Conservation (phyloP, 1,140 invertebrate genomes). For the Drosophila setifemur region DNA sequence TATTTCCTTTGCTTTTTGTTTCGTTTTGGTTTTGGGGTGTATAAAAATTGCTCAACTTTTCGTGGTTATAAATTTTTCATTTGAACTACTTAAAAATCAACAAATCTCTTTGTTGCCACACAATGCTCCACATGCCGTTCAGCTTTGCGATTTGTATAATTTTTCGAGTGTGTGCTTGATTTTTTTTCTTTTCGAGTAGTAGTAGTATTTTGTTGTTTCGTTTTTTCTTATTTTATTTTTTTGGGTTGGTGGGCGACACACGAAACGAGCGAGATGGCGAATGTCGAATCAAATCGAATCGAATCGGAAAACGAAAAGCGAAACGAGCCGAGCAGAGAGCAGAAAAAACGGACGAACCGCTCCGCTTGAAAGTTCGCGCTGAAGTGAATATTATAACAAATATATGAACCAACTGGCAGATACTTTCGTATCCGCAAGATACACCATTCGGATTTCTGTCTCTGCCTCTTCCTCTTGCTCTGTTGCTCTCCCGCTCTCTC, state of each 20-base stretch:
- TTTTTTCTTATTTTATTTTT: slow-evolving; percentile 26
- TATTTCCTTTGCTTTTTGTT: slow-evolving; percentile 17
- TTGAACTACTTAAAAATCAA: slow-evolving; percentile 14
- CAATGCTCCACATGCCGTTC: slow-evolving; percentile 31
- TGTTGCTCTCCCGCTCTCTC: too few relatives aligned
- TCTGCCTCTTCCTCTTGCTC: too few relatives aligned
- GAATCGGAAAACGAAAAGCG: slow-evolving; percentile 1
- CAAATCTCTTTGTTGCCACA: slow-evolving; percentile 57
- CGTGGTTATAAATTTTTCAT: slow-evolving; percentile 48
- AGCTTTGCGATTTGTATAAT: slow-evolving; percentile 26
- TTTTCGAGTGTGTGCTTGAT: slow-evolving; percentile 23
- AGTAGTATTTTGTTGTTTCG: slow-evolving; percentile 33
- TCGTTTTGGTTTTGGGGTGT: slow-evolving; percentile 37
- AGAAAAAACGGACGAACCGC: slow-evolving; percentile 54
- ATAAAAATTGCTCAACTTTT: slow-evolving; percentile 52
- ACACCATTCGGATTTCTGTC: too few relatives aligned
- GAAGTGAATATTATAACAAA: slow-evolving; percentile 37
- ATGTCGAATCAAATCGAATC: not conserved
- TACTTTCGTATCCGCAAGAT: slow-evolving; percentile 48
- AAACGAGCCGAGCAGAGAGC: not conserved
- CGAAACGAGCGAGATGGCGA: slow-evolving; percentile 13
- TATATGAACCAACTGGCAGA: too few relatives aligned
- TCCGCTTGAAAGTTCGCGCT: slow-evolving; percentile 72
- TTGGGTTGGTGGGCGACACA: slow-evolving; percentile 19
- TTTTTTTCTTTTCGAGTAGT: slow-evolving; percentile 10